phyloP scores from a whole-genome alignment of 2,797 vertebrate genomes.

The Cheirogaleus major region DNA sequence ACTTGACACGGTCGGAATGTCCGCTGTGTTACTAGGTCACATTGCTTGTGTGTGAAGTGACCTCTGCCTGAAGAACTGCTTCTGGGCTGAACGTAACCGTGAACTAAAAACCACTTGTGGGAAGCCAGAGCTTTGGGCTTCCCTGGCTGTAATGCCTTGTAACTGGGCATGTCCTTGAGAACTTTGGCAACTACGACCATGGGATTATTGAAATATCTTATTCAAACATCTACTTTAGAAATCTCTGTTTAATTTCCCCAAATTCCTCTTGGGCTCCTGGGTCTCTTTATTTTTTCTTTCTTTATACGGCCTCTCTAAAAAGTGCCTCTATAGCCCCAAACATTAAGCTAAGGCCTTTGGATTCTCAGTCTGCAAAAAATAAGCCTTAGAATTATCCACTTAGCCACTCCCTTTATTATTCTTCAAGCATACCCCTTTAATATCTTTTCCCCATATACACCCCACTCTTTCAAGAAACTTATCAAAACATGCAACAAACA shows the following conservation, averaged over 20 bases:
- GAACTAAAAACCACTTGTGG: neutral
- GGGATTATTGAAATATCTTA: neutral
- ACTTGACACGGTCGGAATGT: neutral
- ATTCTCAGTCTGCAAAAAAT: neutral
- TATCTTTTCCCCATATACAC: neutral
- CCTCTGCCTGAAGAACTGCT: neutral
- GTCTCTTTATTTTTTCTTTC: neutral
- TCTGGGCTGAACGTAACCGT: neutral
- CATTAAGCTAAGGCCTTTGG: neutral
- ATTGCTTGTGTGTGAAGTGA: neutral
- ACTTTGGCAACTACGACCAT: neutral
- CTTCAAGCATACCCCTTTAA: neutral
- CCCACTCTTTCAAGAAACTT: neutral
- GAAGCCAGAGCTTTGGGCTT: neutral
- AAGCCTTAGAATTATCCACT: neutral
- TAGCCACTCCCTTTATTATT: neutral
- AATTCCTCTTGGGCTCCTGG: neutral
- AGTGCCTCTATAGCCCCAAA: neutral
- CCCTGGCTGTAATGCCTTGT: no score
- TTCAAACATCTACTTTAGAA: neutral
- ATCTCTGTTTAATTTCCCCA: neutral
- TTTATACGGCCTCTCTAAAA: neutral
- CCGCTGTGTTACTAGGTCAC: neutral
- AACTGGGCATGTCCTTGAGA: neutral
- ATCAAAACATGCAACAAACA: neutral